Conservation (phyloP, 2,888 invertebrate genomes). For the Crocallis elinguaria region DNA sequence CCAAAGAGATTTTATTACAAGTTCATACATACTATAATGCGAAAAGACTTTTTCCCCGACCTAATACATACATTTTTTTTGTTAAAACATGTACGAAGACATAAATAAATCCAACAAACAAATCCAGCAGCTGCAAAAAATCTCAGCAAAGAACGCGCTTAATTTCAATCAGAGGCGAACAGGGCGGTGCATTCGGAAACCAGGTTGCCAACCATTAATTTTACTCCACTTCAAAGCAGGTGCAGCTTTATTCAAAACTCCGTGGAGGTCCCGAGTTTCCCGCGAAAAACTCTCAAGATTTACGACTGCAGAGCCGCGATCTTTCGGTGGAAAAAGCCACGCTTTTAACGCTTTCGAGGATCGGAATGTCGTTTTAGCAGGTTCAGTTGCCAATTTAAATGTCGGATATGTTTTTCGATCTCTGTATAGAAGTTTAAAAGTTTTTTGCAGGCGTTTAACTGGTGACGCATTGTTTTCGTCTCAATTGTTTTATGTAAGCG, state of each 20-base stretch:
- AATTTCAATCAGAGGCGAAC: conserved; percentile 38
- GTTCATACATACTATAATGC: no score
- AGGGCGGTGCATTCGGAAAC: conserved; percentile 38
- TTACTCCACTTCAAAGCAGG: conserved; percentile 50
- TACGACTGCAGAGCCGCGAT: conserved; percentile 51
- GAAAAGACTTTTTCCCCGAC: no score
- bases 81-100: conserved; percentile 1
- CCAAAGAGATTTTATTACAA: no score
- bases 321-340: conserved; percentile 37
- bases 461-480: conserved; percentile 28
- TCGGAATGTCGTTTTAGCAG: conserved; percentile 46
- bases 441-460: conserved; percentile 28
- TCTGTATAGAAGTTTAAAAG: conserved; percentile 21
- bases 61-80: conserved; percentile 10
- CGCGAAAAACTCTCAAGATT: conserved; percentile 71
- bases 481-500: conserved; percentile 22
- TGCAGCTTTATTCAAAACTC: conserved; percentile 54
- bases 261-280: conserved; percentile 55
- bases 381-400: conserved; percentile 31
- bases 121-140: conserved; percentile 37
- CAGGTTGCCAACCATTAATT: conserved; percentile 46
- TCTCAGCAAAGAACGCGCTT: conserved; percentile 24
- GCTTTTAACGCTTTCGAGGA: conserved; percentile 45
- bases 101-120: conserved; percentile 13
- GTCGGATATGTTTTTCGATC: conserved; percentile 31